Evolutionary conservation across 2,888 invertebrate species (phyloP).

Genomic region (Agriopis aurantiaria): DNA sequence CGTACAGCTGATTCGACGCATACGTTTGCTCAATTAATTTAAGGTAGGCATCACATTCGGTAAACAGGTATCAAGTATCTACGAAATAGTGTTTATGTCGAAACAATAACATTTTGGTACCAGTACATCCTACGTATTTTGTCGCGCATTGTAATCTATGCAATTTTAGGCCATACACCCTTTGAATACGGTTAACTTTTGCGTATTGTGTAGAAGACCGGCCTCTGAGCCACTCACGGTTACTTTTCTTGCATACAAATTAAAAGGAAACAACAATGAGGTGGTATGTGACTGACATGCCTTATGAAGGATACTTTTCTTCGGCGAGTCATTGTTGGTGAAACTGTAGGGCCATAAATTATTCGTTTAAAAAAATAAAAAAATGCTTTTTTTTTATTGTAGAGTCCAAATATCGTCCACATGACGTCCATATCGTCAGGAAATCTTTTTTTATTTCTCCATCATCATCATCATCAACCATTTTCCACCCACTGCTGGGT

Average conservation of each 20-base stretch:
- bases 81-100: slow-evolving; percentile 6
- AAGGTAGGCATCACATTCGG: too few species aligned
- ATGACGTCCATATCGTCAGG: too few species aligned
- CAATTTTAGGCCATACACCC: neutral
- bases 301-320: slow-evolving; percentile 53
- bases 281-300: slow-evolving; percentile 54
- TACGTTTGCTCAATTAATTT: too few species aligned
- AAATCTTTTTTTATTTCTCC: too few species aligned
- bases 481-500: too few species aligned
- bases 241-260: slow-evolving; percentile 66
- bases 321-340: slow-evolving; percentile 26
- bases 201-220: slow-evolving; percentile 13
- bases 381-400: too few species aligned
- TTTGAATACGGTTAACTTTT: slow-evolving; percentile 16
- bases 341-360: slow-evolving; percentile 16
- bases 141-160: slow-evolving; percentile 3
- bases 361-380: too few species aligned
- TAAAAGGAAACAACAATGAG: slow-evolving; percentile 58
- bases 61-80: neutral
- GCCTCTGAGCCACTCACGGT: slow-evolving; percentile 50
- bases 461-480: too few species aligned
- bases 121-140: slow-evolving; percentile 1
- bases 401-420: neutral
- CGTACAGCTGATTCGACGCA: too few species aligned
- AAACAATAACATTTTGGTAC: slow-evolving; percentile 24